Evolutionary conservation across 1,140 invertebrate genomes (phyloP).

Genomic region (Aricia agestis): DNA sequence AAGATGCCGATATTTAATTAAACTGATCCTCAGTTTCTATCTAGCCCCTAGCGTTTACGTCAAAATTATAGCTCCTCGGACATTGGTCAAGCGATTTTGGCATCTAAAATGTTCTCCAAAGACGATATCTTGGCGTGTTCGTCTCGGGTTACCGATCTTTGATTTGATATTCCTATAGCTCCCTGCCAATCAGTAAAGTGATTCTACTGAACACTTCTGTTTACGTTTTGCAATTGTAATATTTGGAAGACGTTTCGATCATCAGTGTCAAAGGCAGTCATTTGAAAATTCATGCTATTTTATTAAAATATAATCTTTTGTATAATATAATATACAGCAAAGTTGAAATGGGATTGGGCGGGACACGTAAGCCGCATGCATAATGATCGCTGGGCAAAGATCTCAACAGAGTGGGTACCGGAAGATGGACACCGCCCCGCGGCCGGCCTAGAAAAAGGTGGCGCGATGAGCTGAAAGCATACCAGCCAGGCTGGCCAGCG

Average conservation of each 20-base stretch:
- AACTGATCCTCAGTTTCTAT: too few species aligned
- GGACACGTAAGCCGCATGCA: too few species aligned
- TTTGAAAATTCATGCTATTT: background rate
- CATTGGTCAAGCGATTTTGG: conserved; percentile 16
- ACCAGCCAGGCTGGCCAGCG: too few species aligned
- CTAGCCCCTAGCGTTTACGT: conserved; percentile 45
- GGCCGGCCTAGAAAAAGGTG: too few species aligned
- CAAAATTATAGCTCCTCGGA: conserved; percentile 54
- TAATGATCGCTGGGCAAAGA: too few species aligned
- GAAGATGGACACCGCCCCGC: too few species aligned
- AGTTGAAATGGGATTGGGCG: too few species aligned
- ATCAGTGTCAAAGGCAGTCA: background rate
- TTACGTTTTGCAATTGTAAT: background rate
- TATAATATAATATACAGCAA: too few species aligned
- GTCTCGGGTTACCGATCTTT: background rate
- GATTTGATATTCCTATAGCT: background rate
- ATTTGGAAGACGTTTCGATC: background rate
- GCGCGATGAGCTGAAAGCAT: too few species aligned
- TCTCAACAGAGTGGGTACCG: too few species aligned
- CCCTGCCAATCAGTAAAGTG: background rate
- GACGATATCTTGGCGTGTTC: background rate
- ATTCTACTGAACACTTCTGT: background rate
- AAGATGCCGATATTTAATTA: conserved; percentile 60
- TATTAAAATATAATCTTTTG: too few species aligned
- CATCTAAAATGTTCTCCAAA: background rate